Percentiles rank a stretch among this genome's conserved stretches.
These are phyloP conservation scores for Gephyroberyx darwinii DNA, from an alignment of 2,797 vertebrate genomes.

Conservation along the genomic window DNA sequence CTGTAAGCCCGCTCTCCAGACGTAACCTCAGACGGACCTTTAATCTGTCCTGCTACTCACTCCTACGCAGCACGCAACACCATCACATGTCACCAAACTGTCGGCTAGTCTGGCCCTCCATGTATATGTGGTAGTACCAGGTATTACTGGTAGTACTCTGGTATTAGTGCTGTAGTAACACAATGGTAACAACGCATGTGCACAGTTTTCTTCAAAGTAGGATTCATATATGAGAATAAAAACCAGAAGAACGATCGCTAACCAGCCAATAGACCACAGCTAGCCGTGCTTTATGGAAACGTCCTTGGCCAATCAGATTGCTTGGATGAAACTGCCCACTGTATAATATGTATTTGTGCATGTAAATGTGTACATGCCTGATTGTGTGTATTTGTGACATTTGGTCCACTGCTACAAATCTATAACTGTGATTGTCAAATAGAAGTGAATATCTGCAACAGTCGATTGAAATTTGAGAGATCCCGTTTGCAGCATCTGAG, in stretches of 20 bases:
- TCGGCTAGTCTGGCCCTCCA: constrained; percentile 14
- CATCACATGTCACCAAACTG: constrained; percentile 46
- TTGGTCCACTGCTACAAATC: not conserved
- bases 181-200: no score
- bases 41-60: constrained; percentile 56
- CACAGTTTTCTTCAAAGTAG: not conserved
- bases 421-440: not conserved
- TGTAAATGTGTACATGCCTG: not conserved
- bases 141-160: constrained; percentile 13
- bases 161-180: no score
- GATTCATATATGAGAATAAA: not conserved
- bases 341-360: not conserved
- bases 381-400: not conserved
- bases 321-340: no score
- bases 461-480: not conserved
- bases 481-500: not conserved
- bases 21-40: constrained; percentile 66
- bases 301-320: no score
- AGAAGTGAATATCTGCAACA: not conserved
- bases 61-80: constrained; percentile 54
- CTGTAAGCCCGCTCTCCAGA: constrained; percentile 49
- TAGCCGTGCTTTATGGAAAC: not conserved
- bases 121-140: constrained; percentile 16
- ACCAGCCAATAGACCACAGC: not conserved
- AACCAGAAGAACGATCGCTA: not conserved